Base-by-base conservation (phyloP, 2,888 invertebrate species). In the Andrena fulva region DNA sequence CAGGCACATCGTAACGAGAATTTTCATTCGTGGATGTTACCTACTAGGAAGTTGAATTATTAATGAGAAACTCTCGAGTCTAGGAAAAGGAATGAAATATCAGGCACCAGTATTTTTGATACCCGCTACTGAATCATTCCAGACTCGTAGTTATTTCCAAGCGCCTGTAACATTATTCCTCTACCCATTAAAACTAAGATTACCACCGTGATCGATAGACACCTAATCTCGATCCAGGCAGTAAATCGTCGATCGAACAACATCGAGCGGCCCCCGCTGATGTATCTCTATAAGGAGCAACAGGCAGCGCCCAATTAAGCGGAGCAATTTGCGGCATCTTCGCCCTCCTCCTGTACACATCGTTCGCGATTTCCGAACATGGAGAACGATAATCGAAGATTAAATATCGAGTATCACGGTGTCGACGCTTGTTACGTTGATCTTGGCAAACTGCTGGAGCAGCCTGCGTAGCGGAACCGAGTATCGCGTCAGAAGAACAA, bases 301-400 rank as follows among this genome's bases (percentile, higher is more conserved):
- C 87, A 87, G 87, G 87, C 87, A 87, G 79, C 71, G 80, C 50
- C 69, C 87, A 86, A 87, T 85, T 87, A 85, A 87, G 77, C 72
- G 67, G 59, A 82, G 85, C 84, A 87, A 87, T 86, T 87, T 85
- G 86, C 79, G 80, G 77, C 88, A 73, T 85, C 87, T 87, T 85
- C 79, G 42, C 52, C 16, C 62, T 27, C 60, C 54, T 66, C 75
- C 80, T 27, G 27, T 68, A 29, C 50, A 54, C 80, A 59, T 12
- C 31, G 52, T 54, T 74, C 85, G 68, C 84, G 79, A 79, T 79
- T 78, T 77, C 79, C 79, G 81, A 76, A 77, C 84, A 63, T 62
- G 77, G 70, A 27, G 54, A 75, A 75, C 84, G 71, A 79, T 87
- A 79, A 87, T 87, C 86, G 73, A 72, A 81, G 84, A 87, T 87